These are phyloP conservation scores for Rutpela maculata DNA, from an alignment of 2,888 invertebrate genomes.

Conservation along the genomic window DNA sequence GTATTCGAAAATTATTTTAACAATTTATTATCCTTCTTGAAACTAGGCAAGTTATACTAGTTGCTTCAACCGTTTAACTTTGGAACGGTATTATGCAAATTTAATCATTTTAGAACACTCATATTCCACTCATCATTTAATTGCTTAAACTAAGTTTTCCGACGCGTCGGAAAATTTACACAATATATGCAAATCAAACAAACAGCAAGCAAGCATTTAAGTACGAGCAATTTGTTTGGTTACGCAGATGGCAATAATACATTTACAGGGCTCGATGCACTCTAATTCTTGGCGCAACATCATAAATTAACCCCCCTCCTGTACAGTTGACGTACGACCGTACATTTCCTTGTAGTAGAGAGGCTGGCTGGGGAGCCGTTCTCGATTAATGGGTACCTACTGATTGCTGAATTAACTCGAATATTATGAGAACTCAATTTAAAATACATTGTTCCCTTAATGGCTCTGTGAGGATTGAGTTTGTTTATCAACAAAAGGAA, in stretches of 20 bases:
- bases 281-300: conserved; percentile 69
- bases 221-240: conserved; percentile 68
- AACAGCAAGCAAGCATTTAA: conserved; percentile 46
- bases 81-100: conserved; percentile 60
- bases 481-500: conserved; percentile 6
- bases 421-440: conserved; percentile 22
- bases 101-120: conserved; percentile 58
- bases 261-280: conserved; percentile 71
- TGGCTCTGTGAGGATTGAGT: not conserved
- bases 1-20: conserved; percentile 29
- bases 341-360: conserved; percentile 40
- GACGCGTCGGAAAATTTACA: conserved; percentile 51
- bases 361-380: conserved; percentile 39
- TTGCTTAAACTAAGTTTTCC: conserved; percentile 55
- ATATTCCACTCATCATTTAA: conserved; percentile 56
- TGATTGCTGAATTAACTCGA: conserved; percentile 33
- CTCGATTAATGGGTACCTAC: conserved; percentile 27
- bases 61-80: conserved; percentile 47
- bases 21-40: conserved; percentile 19
- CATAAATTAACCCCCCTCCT: conserved; percentile 68
- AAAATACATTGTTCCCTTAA: conserved; percentile 1
- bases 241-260: conserved; percentile 69
- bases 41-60: conserved; percentile 11
- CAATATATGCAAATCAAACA: conserved; percentile 57
- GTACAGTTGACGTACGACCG: conserved; percentile 44